Evolutionary conservation across 2,113 vertebrate genomes (phyloP), one percentile per base, ranked within the genome.

Genomic region (Passer montanus): DNA sequence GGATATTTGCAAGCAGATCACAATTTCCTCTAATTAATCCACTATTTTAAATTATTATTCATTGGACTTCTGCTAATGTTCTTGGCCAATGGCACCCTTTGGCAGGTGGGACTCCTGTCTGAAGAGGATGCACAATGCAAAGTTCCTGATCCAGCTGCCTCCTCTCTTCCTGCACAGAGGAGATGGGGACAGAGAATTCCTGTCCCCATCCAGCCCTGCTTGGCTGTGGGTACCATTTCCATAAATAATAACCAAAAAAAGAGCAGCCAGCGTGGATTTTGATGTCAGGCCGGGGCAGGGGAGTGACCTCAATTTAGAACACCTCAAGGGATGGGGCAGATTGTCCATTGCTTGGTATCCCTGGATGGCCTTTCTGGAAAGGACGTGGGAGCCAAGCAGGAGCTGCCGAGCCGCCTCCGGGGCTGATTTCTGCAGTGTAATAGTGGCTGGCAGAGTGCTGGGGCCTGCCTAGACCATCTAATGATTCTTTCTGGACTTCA

Each of bases 11-110:
- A 94, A 86, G 68, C 72, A 56, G 72, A 70, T 84, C 83, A 89
- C 85, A 90, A 59, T 75, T 96, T 92, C 72, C 73, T 84, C 73
- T 87, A 89, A 94, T 95, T 77, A 93, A 96, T 77, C 84, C 64
- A 87, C 60, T 77, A 89, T 92, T 94, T 90, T 6, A 93, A 95
- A 93, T 93, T 74, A 92, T 75, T 93, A 89, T 89, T 86, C 89
- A 81, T 7, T 77, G 90, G 63, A 88, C 70, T 94, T 74, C 50
- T 67, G 91, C 43, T 84, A 66, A 89, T 84, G 79, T 89, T 90
- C 92, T 90, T 96, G 93, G 88, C 88, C 1, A 15, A 17, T 49
- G 55, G 63, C 21, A 67, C 47, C 79, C 88, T 86, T 83, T 84
- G 76, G 89, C 92, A 86, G 76, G 82, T 73, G 60, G 49, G 53